phyloP scores from a whole-genome alignment of 2,113 vertebrate species.

The Thamnaconus septentrionalis region DNA sequence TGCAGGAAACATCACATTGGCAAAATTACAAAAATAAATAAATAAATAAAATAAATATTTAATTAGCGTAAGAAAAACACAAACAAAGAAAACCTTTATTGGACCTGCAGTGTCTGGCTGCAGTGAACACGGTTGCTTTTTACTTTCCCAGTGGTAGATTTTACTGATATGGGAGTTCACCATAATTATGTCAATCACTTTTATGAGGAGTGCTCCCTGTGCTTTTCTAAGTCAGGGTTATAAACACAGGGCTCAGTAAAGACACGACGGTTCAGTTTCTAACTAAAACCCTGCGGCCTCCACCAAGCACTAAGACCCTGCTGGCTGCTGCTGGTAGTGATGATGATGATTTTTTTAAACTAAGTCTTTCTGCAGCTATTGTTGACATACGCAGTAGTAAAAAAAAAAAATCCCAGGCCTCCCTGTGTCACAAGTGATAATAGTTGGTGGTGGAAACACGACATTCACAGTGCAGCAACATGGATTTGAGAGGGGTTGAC shows the following conservation, averaged over 20 bases:
- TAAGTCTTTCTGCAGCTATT: no score
- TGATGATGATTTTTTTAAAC: no score
- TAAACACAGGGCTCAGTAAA: constrained; percentile 38
- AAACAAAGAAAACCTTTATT: constrained; percentile 1
- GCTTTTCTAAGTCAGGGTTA: constrained; percentile 16
- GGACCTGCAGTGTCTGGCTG: constrained; percentile 8
- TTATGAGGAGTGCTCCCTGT: constrained; percentile 32
- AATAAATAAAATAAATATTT: no score
- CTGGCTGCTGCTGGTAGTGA: not conserved
- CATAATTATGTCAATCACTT: constrained; percentile 44
- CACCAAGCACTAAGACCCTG: constrained; percentile 11
- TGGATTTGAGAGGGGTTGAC: constrained; percentile 54
- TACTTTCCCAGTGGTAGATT: constrained; percentile 34
- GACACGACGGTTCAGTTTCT: constrained; percentile 33
- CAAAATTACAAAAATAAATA: not conserved
- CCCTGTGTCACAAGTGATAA: constrained; percentile 35
- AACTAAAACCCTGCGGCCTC: constrained; percentile 12
- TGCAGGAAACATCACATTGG: no score
- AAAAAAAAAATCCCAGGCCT: constrained; percentile 28
- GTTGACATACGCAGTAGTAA: no score
- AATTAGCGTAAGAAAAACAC: no score
- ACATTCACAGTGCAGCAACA: constrained; percentile 3
- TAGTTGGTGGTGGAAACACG: constrained; percentile 40
- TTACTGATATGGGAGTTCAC: constrained; percentile 29
- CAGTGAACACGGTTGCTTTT: constrained; percentile 20